phyloP scores from a whole-genome alignment of 2,797 vertebrate species.

The Xiphorhynchus erythropygius region DNA sequence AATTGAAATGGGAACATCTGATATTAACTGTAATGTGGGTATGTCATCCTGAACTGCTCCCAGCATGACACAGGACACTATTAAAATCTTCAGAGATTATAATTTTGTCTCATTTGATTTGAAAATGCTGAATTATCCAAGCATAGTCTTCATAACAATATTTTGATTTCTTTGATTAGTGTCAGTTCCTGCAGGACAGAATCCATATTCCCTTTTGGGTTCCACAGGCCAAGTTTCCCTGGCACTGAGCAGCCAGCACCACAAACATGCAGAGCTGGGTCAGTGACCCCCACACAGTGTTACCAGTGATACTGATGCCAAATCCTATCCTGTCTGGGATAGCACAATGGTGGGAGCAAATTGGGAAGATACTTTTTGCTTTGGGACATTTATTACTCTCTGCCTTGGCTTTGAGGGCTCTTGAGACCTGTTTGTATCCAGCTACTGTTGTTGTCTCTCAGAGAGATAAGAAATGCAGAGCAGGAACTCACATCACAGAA shows the following conservation, averaged over 20 bases:
- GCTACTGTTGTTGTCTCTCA: not conserved
- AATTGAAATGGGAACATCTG: not conserved
- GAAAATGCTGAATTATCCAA: not conserved
- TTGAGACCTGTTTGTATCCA: not conserved
- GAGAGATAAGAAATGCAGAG: not conserved
- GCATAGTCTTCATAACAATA: not conserved
- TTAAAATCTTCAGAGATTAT: not conserved
- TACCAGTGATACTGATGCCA: not conserved
- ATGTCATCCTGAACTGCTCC: not conserved
- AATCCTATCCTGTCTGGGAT: not conserved
- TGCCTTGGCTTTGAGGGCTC: not conserved
- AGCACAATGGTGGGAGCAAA: not conserved
- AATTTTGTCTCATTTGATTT: not conserved
- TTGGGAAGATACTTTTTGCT: not conserved
- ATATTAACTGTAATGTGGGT: not conserved
- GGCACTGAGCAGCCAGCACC: not conserved
- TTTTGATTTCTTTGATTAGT: not conserved
- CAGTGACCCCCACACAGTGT: not conserved
- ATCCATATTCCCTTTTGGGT: not conserved
- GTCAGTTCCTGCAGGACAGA: not conserved
- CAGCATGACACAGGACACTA: not conserved
- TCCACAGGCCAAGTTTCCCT: not conserved
- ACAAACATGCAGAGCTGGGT: not conserved
- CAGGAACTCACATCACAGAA: not conserved
- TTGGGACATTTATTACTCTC: not conserved